Conservation (phyloP, 2,113 vertebrate species). For the Mustela nigripes region DNA sequence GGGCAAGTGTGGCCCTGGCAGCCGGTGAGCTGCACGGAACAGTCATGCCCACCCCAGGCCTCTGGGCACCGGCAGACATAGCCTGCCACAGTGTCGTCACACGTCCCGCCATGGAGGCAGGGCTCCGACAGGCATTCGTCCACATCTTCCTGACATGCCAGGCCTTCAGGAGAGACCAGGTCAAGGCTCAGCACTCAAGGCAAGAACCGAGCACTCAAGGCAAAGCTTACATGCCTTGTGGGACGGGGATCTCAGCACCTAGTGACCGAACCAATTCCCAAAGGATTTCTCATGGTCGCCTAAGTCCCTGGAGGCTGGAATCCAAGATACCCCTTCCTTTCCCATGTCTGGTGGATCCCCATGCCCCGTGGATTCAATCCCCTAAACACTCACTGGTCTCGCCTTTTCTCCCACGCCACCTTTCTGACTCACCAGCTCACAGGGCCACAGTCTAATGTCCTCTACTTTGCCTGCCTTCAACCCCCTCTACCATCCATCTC, state of each 20-base stretch:
- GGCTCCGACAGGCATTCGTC: slow-evolving; percentile 94
- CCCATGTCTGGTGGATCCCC: neutral
- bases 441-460: neutral
- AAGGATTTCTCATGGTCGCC: neutral
- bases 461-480: neutral
- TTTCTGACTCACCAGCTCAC: neutral
- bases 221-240: neutral
- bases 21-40: slow-evolving; percentile 91
- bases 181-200: slow-evolving; percentile 55
- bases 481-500: neutral
- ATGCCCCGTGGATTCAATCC: neutral
- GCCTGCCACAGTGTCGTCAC: slow-evolving; percentile 90
- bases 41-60: slow-evolving; percentile 94
- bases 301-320: neutral
- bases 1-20: slow-evolving; percentile 92
- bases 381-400: neutral
- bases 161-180: slow-evolving; percentile 87
- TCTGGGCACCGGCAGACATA: slow-evolving; percentile 92
- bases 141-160: slow-evolving; percentile 92
- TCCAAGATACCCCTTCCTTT: neutral
- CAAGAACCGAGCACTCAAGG: neutral
- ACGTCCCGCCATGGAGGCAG: slow-evolving; percentile 94
- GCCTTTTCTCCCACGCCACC: too few relatives aligned
- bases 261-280: neutral
- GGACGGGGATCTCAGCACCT: neutral